Percentiles rank a stretch among this genome's conserved stretches.
Evolutionary conservation across 2,113 vertebrate genomes (phyloP).

Genomic region (Thunnus maccoyii): DNA sequence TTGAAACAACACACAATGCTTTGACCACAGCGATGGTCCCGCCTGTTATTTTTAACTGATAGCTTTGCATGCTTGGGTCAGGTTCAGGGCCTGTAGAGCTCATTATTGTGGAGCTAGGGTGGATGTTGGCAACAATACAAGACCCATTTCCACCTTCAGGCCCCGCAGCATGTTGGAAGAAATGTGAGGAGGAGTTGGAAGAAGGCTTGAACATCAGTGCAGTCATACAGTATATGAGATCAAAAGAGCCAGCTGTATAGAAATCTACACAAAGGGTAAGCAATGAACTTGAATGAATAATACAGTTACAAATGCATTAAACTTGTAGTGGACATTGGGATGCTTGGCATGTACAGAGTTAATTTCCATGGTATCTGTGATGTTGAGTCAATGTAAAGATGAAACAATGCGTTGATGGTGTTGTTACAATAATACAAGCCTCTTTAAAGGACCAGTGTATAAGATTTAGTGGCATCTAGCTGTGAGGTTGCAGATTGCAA

Average conservation of each 20-base stretch:
- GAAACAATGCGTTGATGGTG: neutral
- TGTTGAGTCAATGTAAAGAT: neutral
- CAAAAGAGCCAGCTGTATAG: constrained; percentile 19
- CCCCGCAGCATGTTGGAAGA: constrained; percentile 61
- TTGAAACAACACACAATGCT: constrained; percentile 34
- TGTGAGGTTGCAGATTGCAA: too few relatives aligned
- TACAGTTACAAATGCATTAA: constrained; percentile 4
- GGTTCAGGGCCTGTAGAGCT: constrained; percentile 65
- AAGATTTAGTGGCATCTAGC: too few relatives aligned
- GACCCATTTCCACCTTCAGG: constrained; percentile 54
- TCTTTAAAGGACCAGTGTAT: too few relatives aligned
- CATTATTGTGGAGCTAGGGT: constrained; percentile 67
- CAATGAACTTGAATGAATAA: neutral
- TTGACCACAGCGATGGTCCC: constrained; percentile 32
- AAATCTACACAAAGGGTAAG: neutral
- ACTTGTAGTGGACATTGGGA: neutral
- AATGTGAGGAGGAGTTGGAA: constrained; percentile 63
- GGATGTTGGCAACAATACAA: constrained; percentile 72
- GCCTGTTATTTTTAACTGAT: constrained; percentile 71
- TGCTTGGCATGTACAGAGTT: neutral
- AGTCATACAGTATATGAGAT: constrained; percentile 40
- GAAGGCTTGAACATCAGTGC: constrained; percentile 45
- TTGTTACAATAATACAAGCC: neutral
- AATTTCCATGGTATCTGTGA: constrained; percentile 2
- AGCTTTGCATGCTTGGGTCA: constrained; percentile 48